These are phyloP conservation scores for Leptosomus discolor DNA, from an alignment of 2,113 vertebrate genomes.

Conservation along the genomic window DNA sequence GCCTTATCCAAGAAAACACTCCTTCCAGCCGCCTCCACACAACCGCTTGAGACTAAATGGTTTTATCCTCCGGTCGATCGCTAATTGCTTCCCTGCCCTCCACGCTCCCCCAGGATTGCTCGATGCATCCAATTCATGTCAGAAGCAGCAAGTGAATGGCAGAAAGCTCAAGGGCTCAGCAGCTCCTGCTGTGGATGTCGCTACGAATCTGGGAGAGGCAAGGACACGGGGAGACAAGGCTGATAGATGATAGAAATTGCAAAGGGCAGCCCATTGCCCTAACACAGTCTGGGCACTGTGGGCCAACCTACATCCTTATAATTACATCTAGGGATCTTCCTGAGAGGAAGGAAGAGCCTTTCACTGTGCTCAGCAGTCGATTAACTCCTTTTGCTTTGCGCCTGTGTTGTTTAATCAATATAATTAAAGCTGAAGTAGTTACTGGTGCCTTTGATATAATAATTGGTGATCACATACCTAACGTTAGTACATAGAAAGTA, in stretches of 20 bases:
- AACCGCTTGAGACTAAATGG: neutral
- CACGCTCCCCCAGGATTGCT: neutral
- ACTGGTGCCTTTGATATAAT: neutral
- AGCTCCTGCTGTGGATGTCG: constrained; percentile 12
- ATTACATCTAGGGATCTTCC: neutral
- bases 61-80: neutral
- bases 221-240: neutral
- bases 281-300: neutral
- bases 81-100: neutral
- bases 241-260: neutral
- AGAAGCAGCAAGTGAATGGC: neutral
- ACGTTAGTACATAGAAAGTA: neutral
- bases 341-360: neutral
- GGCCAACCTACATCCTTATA: neutral
- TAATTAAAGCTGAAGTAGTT: neutral
- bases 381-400: neutral
- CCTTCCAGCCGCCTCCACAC: neutral
- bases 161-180: neutral
- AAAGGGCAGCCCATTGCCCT: neutral
- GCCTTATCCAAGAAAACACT: neutral
- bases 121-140: neutral
- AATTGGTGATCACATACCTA: neutral
- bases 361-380: neutral
- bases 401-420: neutral
- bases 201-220: neutral